These are phyloP conservation scores for Zaprionus lachaisei DNA, from an alignment of 1,140 invertebrate species.

Conservation along the genomic window DNA sequence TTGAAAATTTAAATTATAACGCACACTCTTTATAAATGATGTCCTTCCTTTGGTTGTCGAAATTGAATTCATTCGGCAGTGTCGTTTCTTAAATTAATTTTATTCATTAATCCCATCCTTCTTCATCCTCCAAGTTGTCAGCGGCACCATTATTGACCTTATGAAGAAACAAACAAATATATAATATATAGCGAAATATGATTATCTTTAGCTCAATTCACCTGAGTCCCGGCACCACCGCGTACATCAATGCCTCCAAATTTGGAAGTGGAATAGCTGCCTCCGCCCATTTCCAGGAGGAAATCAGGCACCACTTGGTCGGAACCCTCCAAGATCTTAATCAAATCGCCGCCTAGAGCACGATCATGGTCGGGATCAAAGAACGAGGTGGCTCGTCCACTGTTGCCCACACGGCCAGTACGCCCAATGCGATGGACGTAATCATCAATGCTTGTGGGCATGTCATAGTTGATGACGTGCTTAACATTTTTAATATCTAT, in stretches of 20 bases:
- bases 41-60: neutral
- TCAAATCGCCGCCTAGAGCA: conserved; percentile 87
- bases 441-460: conserved; percentile 93
- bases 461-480: conserved; percentile 96
- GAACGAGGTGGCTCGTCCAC: conserved; percentile 95
- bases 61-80: neutral
- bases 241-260: conserved; percentile 87
- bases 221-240: conserved; percentile 60
- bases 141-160: conserved; percentile 17
- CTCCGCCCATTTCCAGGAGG: conserved; percentile 84
- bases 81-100: neutral
- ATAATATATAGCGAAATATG: neutral
- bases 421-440: conserved; percentile 98
- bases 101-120: conserved; percentile 53
- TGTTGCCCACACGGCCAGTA: conserved; percentile 96
- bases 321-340: conserved; percentile 89
- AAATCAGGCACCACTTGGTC: conserved; percentile 88
- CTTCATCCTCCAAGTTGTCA: conserved; percentile 32
- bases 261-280: conserved; percentile 39
- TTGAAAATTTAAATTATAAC: neutral
- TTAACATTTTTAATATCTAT: conserved; percentile 87
- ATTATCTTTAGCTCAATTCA: neutral
- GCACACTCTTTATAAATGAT: neutral
- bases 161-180: neutral
- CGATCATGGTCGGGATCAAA: conserved; percentile 89